Conservation (phyloP, 2,888 invertebrate genomes). For the Leistus spinibarbis region DNA sequence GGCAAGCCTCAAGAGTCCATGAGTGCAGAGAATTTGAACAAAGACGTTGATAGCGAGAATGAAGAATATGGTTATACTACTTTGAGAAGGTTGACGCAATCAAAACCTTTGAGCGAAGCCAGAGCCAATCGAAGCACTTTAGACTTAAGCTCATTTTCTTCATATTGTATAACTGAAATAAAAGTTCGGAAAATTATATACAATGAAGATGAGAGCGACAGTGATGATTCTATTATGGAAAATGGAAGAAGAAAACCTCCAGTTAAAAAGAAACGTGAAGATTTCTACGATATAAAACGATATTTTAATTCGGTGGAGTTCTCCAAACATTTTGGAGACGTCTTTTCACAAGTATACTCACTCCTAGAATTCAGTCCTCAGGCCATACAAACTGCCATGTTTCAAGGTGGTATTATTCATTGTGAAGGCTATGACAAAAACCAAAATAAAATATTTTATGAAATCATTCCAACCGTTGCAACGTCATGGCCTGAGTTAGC, state of each 20-base stretch:
- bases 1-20: neutral
- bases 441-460: slow-evolving; percentile 61
- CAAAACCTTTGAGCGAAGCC: slow-evolving; percentile 61
- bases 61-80: slow-evolving; percentile 68
- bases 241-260: slow-evolving; percentile 37
- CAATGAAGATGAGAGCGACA: slow-evolving; percentile 58
- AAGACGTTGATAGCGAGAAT: slow-evolving; percentile 39
- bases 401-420: slow-evolving; percentile 71
- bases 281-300: slow-evolving; percentile 50
- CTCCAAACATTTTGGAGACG: slow-evolving; percentile 70
- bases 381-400: slow-evolving; percentile 62
- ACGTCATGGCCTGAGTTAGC: slow-evolving; percentile 77
- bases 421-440: slow-evolving; percentile 61
- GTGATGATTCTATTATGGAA: slow-evolving; percentile 46
- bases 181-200: slow-evolving; percentile 54
- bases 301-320: slow-evolving; percentile 71
- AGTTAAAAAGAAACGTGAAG: slow-evolving; percentile 42
- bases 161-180: slow-evolving; percentile 60
- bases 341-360: slow-evolving; percentile 67
- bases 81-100: slow-evolving; percentile 65
- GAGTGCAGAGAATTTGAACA: slow-evolving; percentile 24
- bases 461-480: slow-evolving; percentile 73
- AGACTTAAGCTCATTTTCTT: slow-evolving; percentile 60
- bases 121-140: slow-evolving; percentile 54
- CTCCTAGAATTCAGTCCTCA: slow-evolving; percentile 64